Conservation (phyloP, 2,797 vertebrate species). For the Chrosomus eos region DNA sequence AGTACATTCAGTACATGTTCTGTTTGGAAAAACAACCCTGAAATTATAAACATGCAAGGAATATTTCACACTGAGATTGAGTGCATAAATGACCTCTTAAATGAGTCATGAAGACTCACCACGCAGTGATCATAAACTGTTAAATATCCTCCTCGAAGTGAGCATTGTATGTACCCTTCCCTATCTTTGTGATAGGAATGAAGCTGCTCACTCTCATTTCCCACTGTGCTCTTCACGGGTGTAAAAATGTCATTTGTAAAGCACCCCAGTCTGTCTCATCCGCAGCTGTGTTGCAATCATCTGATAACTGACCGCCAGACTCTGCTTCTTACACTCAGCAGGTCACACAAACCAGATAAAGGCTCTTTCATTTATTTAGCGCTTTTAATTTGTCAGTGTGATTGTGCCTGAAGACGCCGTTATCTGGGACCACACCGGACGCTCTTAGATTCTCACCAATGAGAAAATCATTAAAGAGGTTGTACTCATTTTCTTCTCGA, state of each 20-base stretch:
- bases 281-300: not conserved
- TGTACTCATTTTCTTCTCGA: not conserved
- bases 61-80: not conserved
- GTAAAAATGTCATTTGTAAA: constrained; percentile 1
- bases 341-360: constrained; percentile 12
- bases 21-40: not conserved
- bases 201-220: not conserved
- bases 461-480: not conserved
- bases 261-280: not conserved
- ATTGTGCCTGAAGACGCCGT: not conserved
- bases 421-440: not conserved
- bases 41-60: not conserved
- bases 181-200: not conserved
- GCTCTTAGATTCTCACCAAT: not conserved
- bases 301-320: constrained; percentile 26
- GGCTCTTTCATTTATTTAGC: not conserved
- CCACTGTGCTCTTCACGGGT: not conserved
- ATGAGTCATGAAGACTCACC: not conserved
- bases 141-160: not conserved
- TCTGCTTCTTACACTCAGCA: not conserved
- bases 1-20: not conserved
- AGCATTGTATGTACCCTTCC: not conserved
- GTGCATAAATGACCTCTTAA: not conserved
- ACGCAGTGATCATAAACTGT: not conserved
- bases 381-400: constrained; percentile 20